Evolutionary conservation across 1,140 invertebrate genomes (phyloP).

Genomic region (Orchestia grillus): DNA sequence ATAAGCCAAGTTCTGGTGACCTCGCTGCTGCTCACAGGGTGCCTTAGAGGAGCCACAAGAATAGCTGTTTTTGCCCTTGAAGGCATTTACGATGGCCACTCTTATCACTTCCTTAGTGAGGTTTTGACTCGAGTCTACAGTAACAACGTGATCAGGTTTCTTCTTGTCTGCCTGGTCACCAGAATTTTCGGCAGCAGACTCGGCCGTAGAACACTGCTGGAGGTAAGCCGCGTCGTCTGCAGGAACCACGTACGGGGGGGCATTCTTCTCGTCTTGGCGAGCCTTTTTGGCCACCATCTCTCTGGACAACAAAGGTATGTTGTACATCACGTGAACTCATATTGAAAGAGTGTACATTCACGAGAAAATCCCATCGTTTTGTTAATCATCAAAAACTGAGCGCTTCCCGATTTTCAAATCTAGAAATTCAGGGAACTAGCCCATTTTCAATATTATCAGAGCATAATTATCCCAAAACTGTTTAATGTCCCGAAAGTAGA

Average conservation of each 20-base stretch:
- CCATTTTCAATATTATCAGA: neutral
- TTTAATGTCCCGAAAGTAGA: neutral
- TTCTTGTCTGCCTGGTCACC: neutral
- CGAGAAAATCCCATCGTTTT: neutral
- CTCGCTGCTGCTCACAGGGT: neutral
- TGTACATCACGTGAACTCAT: neutral
- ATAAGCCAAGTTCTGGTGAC: constrained; percentile 14
- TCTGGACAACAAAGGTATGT: neutral
- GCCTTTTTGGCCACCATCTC: neutral
- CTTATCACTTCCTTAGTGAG: constrained; percentile 21
- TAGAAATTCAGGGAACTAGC: neutral
- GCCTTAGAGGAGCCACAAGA: neutral
- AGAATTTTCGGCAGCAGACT: neutral
- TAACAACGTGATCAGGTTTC: neutral
- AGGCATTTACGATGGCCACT: constrained; percentile 8
- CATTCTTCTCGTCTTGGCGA: neutral
- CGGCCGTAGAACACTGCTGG: neutral
- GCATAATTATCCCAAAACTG: neutral
- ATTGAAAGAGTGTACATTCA: neutral
- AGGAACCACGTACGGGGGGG: neutral
- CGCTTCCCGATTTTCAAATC: neutral
- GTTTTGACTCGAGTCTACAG: constrained; percentile 4
- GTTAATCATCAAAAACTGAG: neutral
- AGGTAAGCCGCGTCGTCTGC: neutral
- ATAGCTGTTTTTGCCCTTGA: constrained; percentile 14